phyloP scores from a whole-genome alignment of 2,888 invertebrate species.

The Diarsia dahlii region DNA sequence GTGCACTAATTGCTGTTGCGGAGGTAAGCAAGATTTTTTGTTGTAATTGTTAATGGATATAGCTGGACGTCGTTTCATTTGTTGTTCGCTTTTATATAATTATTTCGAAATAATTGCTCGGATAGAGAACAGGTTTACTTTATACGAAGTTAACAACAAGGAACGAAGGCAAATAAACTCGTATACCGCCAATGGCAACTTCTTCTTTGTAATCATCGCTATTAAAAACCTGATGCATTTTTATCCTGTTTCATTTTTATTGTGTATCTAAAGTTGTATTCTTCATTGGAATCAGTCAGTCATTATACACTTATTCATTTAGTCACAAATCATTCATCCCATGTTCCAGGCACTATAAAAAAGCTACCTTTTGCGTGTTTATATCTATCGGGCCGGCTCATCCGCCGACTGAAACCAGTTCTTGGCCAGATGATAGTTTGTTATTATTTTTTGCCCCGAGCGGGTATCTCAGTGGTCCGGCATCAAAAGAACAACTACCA shows the following conservation, averaged over 20 bases:
- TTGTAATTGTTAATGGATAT: conserved; percentile 68
- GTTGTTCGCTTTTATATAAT: conserved; percentile 48
- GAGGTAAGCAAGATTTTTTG: conserved; percentile 85
- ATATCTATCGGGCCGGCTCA: conserved; percentile 79
- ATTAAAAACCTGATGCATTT: conserved; percentile 56
- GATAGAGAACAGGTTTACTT: conserved; percentile 55
- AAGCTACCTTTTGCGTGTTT: conserved; percentile 78
- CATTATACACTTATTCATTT: conserved; percentile 51
- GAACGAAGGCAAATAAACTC: conserved; percentile 51
- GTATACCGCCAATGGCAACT: conserved; percentile 46
- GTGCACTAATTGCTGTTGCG: conserved; percentile 84
- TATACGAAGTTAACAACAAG: conserved; percentile 44
- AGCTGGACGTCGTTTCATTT: conserved; percentile 61
- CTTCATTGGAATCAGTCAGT: conserved; percentile 47
- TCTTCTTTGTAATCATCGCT: conserved; percentile 57
- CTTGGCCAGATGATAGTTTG: conserved; percentile 85
- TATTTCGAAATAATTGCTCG: conserved; percentile 51
- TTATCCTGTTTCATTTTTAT: conserved; percentile 48
- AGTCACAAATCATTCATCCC: conserved; percentile 62
- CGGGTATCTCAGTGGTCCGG: conserved; percentile 72
- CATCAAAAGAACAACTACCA: conserved; percentile 68
- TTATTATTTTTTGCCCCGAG: conserved; percentile 84
- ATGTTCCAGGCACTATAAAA: conserved; percentile 70
- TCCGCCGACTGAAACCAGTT: conserved; percentile 84
- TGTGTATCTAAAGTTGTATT: conserved; percentile 32